A percentile compares a stretch with the other conserved stretches of the same genome.
Conservation (phyloP, 2,888 invertebrate species). For the Melangyna quadrimaculata region DNA sequence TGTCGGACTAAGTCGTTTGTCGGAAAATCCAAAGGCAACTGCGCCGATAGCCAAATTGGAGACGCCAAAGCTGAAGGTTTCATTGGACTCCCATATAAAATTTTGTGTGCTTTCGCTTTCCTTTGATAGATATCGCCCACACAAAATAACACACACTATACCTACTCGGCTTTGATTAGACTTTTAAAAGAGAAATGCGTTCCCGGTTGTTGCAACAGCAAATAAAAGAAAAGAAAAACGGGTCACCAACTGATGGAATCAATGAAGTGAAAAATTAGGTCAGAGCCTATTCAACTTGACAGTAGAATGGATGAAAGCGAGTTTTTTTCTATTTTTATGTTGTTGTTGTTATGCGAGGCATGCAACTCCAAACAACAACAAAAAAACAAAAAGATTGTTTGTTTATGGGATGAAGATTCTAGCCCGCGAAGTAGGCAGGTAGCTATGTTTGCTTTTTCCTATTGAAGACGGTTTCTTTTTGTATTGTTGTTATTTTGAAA, state of each 20-base stretch:
- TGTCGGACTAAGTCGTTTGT: slow-evolving; percentile 5
- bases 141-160: not conserved
- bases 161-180: slow-evolving; percentile 10
- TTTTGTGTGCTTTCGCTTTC: slow-evolving; percentile 57
- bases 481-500: not conserved
- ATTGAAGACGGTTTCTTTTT: not conserved
- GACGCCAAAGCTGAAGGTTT: slow-evolving; percentile 6
- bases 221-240: slow-evolving; percentile 8
- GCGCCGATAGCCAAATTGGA: slow-evolving; percentile 65
- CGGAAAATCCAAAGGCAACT: slow-evolving; percentile 3
- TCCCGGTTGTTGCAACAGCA: slow-evolving; percentile 20
- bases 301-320: slow-evolving; percentile 53
- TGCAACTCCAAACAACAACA: not conserved
- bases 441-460: not conserved
- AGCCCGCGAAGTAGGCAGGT: not conserved
- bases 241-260: slow-evolving; percentile 24
- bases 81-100: slow-evolving; percentile 20
- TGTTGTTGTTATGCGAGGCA: slow-evolving; percentile 13
- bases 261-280: slow-evolving; percentile 59
- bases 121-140: slow-evolving; percentile 41
- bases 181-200: slow-evolving; percentile 49
- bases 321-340: slow-evolving; percentile 31
- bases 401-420: slow-evolving; percentile 10
- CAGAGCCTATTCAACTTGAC: slow-evolving; percentile 35
- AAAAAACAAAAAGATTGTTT: slow-evolving; percentile 14